Evolutionary conservation across 1,140 invertebrate species (phyloP), one percentile per base, ranked within the genome.

Genomic region (Drosophila mayri): DNA sequence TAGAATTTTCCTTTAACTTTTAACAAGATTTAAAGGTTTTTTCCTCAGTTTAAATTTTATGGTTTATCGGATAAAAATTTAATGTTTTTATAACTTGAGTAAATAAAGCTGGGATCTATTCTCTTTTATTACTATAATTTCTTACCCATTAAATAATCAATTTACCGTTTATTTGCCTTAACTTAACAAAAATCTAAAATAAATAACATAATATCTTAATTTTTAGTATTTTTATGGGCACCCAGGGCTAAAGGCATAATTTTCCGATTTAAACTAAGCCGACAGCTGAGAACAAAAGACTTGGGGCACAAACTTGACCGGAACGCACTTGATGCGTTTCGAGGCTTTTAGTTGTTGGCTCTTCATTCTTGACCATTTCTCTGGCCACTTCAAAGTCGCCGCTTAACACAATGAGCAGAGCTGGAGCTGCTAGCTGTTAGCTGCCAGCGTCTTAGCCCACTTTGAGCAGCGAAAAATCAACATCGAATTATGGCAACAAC

Each of bases 401-500:
- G 57, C 49, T 30, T 25, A 67, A 41, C 47, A 71, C 68, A 72
- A 72, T 71, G 59, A 41, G 65, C 44, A n/a, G n/a, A n/a, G n/a
- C 14, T 22, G 4, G 14, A 62, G 28, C 54, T 43, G 40, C 11
- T 16, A 43, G 61, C 46, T 49, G 32, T 32, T n/a, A 62, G 47
- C 60, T 38, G 49, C 37, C 40, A 35, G 58, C 68, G 67, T 57
- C 57, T 83, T 88, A 87, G 85, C 84, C 84, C 84, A 87, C 84
- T 87, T 87, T 72, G 76, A 84, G 67, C 80, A 78, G 70, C 77
- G 72, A 77, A 87, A 90, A 87, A 87, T 87, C 84, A 87, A 84
- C 84, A 87, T 87, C 79, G 79, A 80, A 80, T 90, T 87, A 87
- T 87, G 84, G 84, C 85, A 76, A 87, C 83, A 87, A 87, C 79